A percentile compares a stretch with the other conserved stretches of the same genome.
Conservation (phyloP, 2,888 invertebrate species). For the Orchesella flavescens region DNA sequence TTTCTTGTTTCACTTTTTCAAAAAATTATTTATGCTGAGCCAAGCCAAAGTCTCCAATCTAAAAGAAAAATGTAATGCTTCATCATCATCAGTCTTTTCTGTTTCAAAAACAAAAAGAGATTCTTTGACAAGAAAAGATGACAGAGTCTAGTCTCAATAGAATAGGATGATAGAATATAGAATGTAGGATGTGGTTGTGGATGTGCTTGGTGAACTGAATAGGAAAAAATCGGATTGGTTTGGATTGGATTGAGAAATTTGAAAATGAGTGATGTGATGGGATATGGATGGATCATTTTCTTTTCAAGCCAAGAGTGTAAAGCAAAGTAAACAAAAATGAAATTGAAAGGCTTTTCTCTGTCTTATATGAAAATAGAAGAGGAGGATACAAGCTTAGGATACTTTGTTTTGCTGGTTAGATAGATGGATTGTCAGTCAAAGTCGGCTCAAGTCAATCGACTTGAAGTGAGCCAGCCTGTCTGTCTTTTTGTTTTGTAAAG, state of each 20-base stretch:
- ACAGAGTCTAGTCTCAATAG: background rate
- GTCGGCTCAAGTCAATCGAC: conserved; percentile 6
- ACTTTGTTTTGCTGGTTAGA: background rate
- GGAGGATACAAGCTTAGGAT: background rate
- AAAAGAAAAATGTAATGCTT: conserved; percentile 22
- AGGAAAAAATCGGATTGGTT: too few relatives aligned
- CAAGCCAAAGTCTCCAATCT: background rate
- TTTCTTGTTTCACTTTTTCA: conserved; percentile 38
- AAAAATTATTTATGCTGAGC: background rate
- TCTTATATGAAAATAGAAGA: background rate
- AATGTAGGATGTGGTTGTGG: background rate
- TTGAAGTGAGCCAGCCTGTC: conserved; percentile 13
- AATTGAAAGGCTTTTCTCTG: conserved; percentile 36
- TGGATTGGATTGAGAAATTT: conserved; percentile 45
- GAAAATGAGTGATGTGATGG: conserved; percentile 51
- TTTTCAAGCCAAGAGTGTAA: background rate
- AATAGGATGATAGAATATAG: background rate
- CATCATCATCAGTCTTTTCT: conserved; percentile 34
- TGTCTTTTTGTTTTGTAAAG: background rate
- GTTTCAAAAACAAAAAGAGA: background rate
- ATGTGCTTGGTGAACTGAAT: too few relatives aligned
- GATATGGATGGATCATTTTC: conserved; percentile 44
- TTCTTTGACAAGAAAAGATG: too few relatives aligned
- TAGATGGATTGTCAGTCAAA: conserved; percentile 12
- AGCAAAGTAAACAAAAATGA: conserved; percentile 39